Evolutionary conservation across 2,888 invertebrate species (phyloP), one percentile per base, ranked within the genome.

Genomic region (Anthrax anthrax): DNA sequence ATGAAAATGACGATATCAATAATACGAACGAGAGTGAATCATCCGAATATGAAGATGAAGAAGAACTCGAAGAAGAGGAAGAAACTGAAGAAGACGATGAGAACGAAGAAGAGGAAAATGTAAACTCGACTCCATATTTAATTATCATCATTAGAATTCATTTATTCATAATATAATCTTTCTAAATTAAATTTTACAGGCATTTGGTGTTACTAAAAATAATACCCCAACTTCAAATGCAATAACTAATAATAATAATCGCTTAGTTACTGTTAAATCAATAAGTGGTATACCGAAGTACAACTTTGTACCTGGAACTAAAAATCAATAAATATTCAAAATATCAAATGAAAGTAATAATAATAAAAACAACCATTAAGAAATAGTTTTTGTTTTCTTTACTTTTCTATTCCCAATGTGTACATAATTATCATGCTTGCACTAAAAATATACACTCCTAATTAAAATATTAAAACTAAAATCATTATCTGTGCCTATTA

Each of bases 261-360:
- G 12, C 13, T 12, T 32, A 32, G 29, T 32, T 39, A 42, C 48
- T 44, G 48, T 51, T 10, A 50, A 51, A 46, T 44, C 51, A 42
- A 52, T 52, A 47, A 51, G 50, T 49, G 50, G 51, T 18, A 37
- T 41, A 12, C 17, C 32, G 3, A 32, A 41, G 18, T 41, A 41
- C 14, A 29, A 32, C 18, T 41, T 32, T 37, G 37, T 18, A 37
- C 12, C 18, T 18, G 17, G 18, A 12, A 12, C 29, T 9, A 12
- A 32, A 12, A 12, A 12, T 12, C 12, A 32, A 5, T 12, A 32
- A 12, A 32, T 9, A 12, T 32, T 5, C 9, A 12, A 12, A 12
- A 32, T 12, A 32, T 32, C 9, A 18, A 17, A 29, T 40, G 17
- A 40, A 14, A 37, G 16, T n/a, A 37, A 37, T n/a, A 37, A 37